phyloP scores from a whole-genome alignment of 2,797 vertebrate species.

The Chloroceryle inda region DNA sequence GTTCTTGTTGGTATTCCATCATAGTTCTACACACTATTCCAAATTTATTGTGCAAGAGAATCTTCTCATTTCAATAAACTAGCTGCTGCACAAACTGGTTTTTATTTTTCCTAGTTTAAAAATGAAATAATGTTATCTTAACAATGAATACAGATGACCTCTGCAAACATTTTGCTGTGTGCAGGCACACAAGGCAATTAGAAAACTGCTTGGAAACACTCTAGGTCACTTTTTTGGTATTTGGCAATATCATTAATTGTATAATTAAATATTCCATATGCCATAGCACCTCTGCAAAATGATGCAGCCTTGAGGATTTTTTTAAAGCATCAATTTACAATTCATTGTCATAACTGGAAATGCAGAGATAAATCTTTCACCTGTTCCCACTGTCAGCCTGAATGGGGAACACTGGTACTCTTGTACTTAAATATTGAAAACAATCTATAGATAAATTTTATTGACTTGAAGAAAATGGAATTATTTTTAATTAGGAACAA shows the following conservation, averaged over 20 bases:
- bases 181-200: neutral
- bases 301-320: neutral
- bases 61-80: neutral
- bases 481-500: neutral
- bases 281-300: neutral
- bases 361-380: neutral
- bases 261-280: neutral
- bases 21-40: neutral
- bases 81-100: neutral
- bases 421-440: neutral
- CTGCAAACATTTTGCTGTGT: neutral
- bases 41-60: neutral
- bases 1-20: neutral
- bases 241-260: neutral
- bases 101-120: neutral
- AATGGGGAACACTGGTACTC: neutral
- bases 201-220: neutral
- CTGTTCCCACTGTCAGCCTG: accelerated
- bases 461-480: neutral
- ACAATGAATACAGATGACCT: neutral
- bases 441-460: neutral
- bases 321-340: neutral
- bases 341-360: neutral
- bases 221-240: neutral
- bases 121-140: neutral